Evolutionary conservation across 2,888 invertebrate species (phyloP).

Genomic region (Lamproptera curius): DNA sequence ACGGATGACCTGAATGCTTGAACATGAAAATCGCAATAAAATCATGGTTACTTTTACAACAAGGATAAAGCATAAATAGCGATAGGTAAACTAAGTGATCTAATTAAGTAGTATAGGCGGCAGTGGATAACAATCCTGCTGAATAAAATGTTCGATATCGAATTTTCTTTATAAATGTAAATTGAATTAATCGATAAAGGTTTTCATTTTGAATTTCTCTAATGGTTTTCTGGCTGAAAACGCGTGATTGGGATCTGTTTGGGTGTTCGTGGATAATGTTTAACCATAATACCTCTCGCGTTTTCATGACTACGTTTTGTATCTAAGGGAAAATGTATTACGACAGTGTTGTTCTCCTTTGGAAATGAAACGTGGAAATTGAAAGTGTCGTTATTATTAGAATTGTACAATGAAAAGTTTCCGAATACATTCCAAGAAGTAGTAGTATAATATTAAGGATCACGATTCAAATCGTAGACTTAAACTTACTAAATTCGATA

Average conservation of each 20-base stretch:
- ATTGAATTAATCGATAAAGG: not conserved
- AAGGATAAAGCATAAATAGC: no score
- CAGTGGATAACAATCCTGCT: constrained; percentile 1
- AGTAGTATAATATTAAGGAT: not conserved
- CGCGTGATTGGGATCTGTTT: not conserved
- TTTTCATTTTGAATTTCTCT: not conserved
- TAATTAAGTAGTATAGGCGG: not conserved
- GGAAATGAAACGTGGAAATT: not conserved
- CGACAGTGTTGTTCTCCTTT: not conserved
- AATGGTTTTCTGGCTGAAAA: not conserved
- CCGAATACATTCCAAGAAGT: not conserved
- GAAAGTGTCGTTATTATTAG: not conserved
- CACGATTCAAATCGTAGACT: no score
- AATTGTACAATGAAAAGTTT: not conserved
- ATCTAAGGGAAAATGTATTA: not conserved
- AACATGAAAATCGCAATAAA: no score
- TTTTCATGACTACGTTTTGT: constrained; percentile 1
- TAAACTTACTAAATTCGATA: not conserved
- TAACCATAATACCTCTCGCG: constrained; percentile 33
- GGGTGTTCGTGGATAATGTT: constrained; percentile 14
- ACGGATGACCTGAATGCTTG: no score
- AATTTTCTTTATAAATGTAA: constrained; percentile 11
- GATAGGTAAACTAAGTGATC: not conserved
- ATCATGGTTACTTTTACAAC: no score
- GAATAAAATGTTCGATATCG: constrained; percentile 1